These are phyloP conservation scores for Antennarius striatus DNA, from an alignment of 2,113 vertebrate species.

Conservation along the genomic window DNA sequence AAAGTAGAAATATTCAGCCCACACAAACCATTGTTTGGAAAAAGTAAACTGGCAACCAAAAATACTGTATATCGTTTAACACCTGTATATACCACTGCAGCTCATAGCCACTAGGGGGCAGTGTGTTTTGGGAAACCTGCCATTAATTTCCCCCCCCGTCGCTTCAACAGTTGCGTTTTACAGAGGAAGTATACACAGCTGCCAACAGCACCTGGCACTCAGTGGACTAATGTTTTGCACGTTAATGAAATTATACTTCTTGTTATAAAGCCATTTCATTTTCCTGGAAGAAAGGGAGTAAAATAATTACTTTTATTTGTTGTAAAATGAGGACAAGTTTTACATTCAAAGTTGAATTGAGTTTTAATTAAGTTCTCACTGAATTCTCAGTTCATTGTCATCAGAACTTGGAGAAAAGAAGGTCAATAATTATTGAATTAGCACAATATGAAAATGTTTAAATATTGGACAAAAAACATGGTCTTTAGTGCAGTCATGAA, in stretches of 20 bases:
- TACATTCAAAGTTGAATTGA: too few species aligned
- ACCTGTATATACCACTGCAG: not conserved
- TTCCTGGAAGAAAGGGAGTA: not conserved
- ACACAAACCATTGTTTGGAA: not conserved
- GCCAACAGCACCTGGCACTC: slow-evolving; percentile 22
- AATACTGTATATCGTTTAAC: not conserved
- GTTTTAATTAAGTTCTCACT: too few species aligned
- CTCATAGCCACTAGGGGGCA: not conserved
- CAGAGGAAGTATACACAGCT: slow-evolving; percentile 42
- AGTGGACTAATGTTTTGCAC: not conserved
- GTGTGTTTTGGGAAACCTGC: not conserved
- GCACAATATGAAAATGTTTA: not conserved
- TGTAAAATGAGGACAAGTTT: too few species aligned
- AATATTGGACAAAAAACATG: not conserved
- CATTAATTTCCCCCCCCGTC: too few species aligned
- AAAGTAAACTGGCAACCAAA: not conserved
- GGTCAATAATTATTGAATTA: not conserved
- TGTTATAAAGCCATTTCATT: not conserved
- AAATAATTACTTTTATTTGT: too few species aligned
- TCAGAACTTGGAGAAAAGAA: not conserved
- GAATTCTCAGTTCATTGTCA: too few species aligned
- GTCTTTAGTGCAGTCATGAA: not conserved
- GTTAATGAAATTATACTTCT: not conserved
- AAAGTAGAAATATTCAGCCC: not conserved
- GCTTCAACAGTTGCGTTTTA: too few species aligned